Evolutionary conservation across 2,797 vertebrate species (phyloP).

Genomic region (Hirundo rustica): DNA sequence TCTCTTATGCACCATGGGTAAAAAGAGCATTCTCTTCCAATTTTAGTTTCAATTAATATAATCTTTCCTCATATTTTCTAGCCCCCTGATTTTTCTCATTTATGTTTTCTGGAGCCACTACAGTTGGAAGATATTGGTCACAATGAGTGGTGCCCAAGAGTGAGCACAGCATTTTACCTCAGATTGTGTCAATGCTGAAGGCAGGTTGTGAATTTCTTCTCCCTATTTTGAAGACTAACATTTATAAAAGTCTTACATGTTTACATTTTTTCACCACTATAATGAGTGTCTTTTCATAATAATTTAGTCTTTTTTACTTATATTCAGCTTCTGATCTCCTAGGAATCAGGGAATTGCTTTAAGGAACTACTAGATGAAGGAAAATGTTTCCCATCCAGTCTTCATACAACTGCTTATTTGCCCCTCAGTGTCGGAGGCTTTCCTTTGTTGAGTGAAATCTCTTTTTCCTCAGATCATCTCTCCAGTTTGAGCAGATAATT

Average conservation of each 20-base stretch:
- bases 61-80: neutral
- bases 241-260: neutral
- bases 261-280: neutral
- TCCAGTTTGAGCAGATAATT: neutral
- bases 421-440: neutral
- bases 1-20: neutral
- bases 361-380: neutral
- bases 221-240: fast-evolving
- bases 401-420: neutral
- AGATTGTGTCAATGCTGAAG: neutral
- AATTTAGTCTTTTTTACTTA: neutral
- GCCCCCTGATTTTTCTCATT: neutral
- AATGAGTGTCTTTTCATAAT: neutral
- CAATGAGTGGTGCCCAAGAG: neutral
- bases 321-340: neutral
- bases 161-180: neutral
- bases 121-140: neutral
- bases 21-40: neutral
- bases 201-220: neutral
- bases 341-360: neutral
- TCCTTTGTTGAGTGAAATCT: neutral
- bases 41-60: neutral
- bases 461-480: neutral
- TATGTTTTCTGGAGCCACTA: neutral
- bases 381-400: neutral